phyloP scores from a whole-genome alignment of 2,113 vertebrate genomes.

The Pogona vitticeps region DNA sequence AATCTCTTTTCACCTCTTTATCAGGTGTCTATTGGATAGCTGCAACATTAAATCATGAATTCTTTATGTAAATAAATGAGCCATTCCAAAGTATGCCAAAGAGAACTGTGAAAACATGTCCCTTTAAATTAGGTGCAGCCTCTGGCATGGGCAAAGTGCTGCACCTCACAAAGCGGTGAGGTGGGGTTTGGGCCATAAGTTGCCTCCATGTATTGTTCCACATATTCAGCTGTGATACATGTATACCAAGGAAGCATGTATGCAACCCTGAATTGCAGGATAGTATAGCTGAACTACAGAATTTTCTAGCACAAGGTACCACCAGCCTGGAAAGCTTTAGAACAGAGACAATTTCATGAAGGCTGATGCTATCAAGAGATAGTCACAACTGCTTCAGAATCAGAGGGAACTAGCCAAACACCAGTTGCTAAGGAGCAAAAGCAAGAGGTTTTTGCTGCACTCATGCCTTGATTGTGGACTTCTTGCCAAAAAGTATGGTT shows the following conservation, averaged over 20 bases:
- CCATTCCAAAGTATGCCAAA: neutral
- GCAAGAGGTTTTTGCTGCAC: neutral
- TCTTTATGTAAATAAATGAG: neutral
- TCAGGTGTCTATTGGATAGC: neutral
- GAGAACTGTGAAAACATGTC: neutral
- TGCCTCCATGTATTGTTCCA: too few relatives aligned
- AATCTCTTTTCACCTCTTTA: conserved; percentile 8
- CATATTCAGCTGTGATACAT: fast-evolving
- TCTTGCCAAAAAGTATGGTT: too few relatives aligned
- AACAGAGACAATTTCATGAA: neutral
- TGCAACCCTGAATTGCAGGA: neutral
- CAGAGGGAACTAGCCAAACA: too few relatives aligned
- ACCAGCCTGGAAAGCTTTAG: neutral
- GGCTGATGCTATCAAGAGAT: neutral
- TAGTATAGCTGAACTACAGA: neutral
- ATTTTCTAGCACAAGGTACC: neutral
- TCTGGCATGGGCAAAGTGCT: too few relatives aligned
- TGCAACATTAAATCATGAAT: neutral
- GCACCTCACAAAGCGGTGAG: too few relatives aligned
- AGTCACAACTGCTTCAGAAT: neutral
- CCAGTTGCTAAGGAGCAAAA: too few relatives aligned
- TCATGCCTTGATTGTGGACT: neutral
- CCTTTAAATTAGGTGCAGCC: too few relatives aligned
- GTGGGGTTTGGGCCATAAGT: too few relatives aligned
- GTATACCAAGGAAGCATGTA: neutral